Evolutionary conservation across 2,797 vertebrate genomes (phyloP).

Genomic region (Linurgus olivaceus): DNA sequence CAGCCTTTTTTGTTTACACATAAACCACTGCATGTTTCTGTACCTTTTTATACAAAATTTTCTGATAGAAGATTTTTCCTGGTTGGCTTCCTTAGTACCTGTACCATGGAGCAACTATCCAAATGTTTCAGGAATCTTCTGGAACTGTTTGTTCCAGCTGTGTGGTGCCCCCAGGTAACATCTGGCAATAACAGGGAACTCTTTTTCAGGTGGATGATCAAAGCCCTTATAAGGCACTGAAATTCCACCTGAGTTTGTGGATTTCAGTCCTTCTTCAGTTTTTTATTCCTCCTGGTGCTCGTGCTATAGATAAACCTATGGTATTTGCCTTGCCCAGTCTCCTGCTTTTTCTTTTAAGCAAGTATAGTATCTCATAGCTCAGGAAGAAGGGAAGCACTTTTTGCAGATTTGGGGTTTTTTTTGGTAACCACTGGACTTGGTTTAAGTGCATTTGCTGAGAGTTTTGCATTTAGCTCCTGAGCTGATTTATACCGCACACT

Average conservation of each 20-base stretch:
- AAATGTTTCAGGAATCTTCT: background rate
- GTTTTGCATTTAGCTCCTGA: background rate
- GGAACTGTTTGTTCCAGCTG: background rate
- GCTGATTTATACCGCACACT: background rate
- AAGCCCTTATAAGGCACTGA: background rate
- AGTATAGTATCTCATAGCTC: background rate
- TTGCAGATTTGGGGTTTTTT: background rate
- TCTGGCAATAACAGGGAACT: background rate
- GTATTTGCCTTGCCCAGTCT: background rate
- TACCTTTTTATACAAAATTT: background rate
- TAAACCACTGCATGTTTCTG: background rate
- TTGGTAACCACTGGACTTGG: background rate
- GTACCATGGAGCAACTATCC: background rate
- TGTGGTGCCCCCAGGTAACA: background rate
- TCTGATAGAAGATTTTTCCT: background rate
- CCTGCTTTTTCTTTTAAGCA: background rate
- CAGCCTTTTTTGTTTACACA: background rate
- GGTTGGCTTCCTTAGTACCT: background rate
- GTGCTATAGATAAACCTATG: background rate
- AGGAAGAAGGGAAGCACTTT: background rate
- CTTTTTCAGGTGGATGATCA: background rate
- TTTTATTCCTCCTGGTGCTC: background rate
- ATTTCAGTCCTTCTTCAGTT: background rate
- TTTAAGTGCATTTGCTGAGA: background rate
- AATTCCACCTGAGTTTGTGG: background rate